Base-by-base conservation (phyloP, 2,888 invertebrate species). In the Steinernema scapterisci region DNA sequence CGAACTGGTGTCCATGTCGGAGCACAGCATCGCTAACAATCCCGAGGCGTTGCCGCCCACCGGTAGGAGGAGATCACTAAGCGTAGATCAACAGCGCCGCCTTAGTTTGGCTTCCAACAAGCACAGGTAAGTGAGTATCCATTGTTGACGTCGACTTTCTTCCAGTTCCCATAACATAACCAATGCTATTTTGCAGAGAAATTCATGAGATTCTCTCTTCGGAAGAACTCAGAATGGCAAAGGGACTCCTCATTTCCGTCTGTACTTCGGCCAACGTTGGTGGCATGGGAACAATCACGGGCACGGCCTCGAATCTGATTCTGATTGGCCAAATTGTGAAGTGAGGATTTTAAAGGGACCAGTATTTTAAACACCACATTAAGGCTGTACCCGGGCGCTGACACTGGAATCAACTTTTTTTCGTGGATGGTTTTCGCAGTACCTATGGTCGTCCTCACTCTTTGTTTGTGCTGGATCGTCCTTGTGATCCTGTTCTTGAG, bases 231-330 rank as follows among this genome's bases (percentile, higher is more conserved):
- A 56, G 71, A 27, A 83, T 85, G 81, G 82, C 84, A 3, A 83
- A 84, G 73, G 85, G 84, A 6, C 56, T 85, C 0, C 75, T 86
- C 75, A 73, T 85, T n/a, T 80, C 80, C n/a, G 81, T 86, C 13
- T 81, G 82, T 70, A 86, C 83, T 71, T 78, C 85, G 16, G 85
- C 85, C 3, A 85, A 85, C 52, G 84, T 85, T 73, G 85, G 85
- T 5, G 85, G 85, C 27, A 80, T 83, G 6, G 84, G 84, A 0
- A 84, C 85, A 16, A 80, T 85, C 16, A 85, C 85, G n/a, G 85
- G 85, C 73, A 85, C 85, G 2, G 82, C 85, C 27, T 82, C 84
- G 7, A 85, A 85, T 63, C 74, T 85, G 25, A 84, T 85, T 23
- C 54, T 83, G 1, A 75, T 85, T 38, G 85, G 85, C 5, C 82